Evolutionary conservation across 2,797 vertebrate genomes (phyloP), one percentile per base, ranked within the genome.

Genomic region (Cyprinodon diabolis): DNA sequence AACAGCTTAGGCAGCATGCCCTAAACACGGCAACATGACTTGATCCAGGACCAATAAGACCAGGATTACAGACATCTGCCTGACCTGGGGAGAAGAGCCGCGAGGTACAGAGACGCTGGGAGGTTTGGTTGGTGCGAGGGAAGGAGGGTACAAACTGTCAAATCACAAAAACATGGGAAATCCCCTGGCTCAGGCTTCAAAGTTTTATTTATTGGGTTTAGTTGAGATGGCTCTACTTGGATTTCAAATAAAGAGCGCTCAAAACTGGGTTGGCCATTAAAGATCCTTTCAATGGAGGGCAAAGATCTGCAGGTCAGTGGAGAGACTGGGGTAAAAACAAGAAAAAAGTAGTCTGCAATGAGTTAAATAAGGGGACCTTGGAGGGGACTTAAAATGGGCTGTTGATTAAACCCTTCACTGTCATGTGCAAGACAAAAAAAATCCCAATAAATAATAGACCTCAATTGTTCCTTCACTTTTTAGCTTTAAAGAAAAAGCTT

Each of bases 111-210:
- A 52, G n/a, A 17, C 49, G 40, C 49, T 30, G 76, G 67, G 70
- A 12, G 66, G 67, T 60, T 52, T 66, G 70, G 69, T 51, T 49
- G 74, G 78, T 68, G 75, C 37, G 57, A 71, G 74, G 45, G 74
- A 47, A 89, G 78, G 78, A 87, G 80, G 81, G 80, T n/a, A 76
- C 76, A 1, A 75, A 60, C 84, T 89, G 89, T 90, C 86, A 82
- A 73, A 78, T 70, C 83, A 79, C 89, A 75, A 84, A 85, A 91
- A 89, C 83, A 65, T 54, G 74, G 91, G 91, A 89, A 93, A 91
- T 76, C 88, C 93, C 93, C 91, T 48, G 85, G 84, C 76, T 92
- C 80, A 68, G 21, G 86, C 89, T 93, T 93, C 91, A 92, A 93
- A 93, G 91, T 77, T 37, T 57, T 30, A 30, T 58, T 30, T 65